Evolutionary conservation across 2,797 vertebrate species (phyloP).

Genomic region (Pangasius larnaudii): DNA sequence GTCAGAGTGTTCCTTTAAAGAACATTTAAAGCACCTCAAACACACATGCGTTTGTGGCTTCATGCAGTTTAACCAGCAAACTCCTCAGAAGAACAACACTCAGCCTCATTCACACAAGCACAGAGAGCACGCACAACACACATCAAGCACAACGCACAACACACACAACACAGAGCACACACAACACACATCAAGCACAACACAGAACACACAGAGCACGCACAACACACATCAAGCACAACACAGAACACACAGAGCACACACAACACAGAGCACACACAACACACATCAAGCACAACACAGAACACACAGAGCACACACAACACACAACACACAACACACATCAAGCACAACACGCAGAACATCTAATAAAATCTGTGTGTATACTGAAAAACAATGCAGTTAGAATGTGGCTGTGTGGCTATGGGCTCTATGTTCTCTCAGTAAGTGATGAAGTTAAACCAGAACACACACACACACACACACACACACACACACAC

Average conservation of each 20-base stretch:
- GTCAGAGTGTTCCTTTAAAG: not conserved
- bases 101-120: not conserved
- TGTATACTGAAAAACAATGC: not conserved
- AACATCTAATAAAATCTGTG: not conserved
- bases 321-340: not conserved
- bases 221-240: not conserved
- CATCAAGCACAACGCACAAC: not conserved
- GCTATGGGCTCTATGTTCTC: too few species aligned
- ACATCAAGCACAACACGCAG: not conserved
- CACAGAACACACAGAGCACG: not conserved
- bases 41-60: conserved; percentile 64
- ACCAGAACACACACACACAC: too few species aligned
- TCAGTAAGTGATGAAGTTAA: not conserved
- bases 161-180: not conserved
- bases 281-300: not conserved
- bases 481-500: too few species aligned
- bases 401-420: too few species aligned
- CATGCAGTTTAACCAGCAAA: conserved; percentile 67
- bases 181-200: not conserved
- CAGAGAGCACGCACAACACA: not conserved
- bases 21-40: conserved; percentile 48
- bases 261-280: not conserved
- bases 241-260: not conserved
- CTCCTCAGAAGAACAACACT: conserved; percentile 38
- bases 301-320: not conserved